Evolutionary conservation across 2,888 invertebrate genomes (phyloP), one percentile per base, ranked within the genome.

Genomic region (Dorcus hopei): DNA sequence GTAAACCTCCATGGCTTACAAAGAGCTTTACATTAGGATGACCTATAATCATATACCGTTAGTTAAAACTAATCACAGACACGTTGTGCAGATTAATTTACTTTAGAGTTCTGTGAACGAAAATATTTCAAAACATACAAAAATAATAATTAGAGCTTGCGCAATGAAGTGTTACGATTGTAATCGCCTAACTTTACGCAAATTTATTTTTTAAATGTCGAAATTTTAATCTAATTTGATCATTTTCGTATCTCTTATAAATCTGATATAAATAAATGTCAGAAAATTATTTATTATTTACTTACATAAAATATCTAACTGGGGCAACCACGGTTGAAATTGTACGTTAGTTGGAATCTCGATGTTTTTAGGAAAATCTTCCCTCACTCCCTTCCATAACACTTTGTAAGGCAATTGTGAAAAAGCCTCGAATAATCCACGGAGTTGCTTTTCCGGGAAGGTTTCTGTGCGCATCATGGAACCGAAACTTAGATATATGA

Each of bases 401-500:
- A 85, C 80, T 3, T 79, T 77, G 68, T 82, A 80, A 23, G 81
- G 77, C 52, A 85, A 68, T 42, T 80, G 76, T 0, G 81, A 80
- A 61, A 85, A 77, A 4, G 78, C 81, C 16, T 74, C 70, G 60
- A 83, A 80, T 61, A 85, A 80, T 54, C 77, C 75, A 57, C 77
- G 71, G 54, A 83, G 69, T 63, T 76, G 80, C 23, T 79, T 76
- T 43, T 73, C 72, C 0, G 82, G 79, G 62, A 84, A 81, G 0
- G 81, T 80, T 69, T 83, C 82, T 45, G 82, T 81, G 16, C 80
- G 75, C 1, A 84, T 78, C 81, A 83, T 83, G n/a, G 84, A 84
- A 9, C 84, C 85, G 64, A 84, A 81, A 65, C 83, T 83, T 78
- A 83, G 82, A 68, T 81, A 84, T 56, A 85, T 80, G 26, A 83